A percentile compares a stretch with the other conserved stretches of the same genome.
Conservation (phyloP, 2,888 invertebrate species). For the Sympetrum striolatum region DNA sequence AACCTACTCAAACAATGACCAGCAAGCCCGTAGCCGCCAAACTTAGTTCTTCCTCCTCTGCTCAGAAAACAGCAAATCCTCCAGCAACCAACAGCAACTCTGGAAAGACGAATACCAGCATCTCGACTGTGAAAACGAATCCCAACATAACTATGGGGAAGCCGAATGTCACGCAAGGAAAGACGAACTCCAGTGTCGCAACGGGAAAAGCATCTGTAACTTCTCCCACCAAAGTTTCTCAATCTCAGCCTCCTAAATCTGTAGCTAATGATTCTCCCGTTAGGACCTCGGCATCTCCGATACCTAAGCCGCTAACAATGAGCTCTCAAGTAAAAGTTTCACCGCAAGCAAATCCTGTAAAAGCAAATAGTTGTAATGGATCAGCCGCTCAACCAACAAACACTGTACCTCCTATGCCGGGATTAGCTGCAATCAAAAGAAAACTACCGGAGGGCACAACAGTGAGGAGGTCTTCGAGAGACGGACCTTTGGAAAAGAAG, state of each 20-base stretch:
- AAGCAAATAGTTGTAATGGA: not conserved
- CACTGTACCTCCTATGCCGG: not conserved
- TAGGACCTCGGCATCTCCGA: not conserved
- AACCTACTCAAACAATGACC: not conserved
- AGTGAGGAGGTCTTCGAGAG: slow-evolving; percentile 16
- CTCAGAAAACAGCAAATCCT: not conserved
- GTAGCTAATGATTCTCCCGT: not conserved
- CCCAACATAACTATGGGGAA: not conserved
- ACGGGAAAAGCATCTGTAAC: not conserved
- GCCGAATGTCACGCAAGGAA: not conserved
- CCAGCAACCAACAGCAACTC: not conserved
- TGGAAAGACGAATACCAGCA: not conserved
- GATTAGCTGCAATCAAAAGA: slow-evolving; percentile 1
- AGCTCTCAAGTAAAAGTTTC: not conserved
- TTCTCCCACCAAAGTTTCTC: not conserved
- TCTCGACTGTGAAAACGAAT: not conserved
- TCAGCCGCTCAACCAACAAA: not conserved
- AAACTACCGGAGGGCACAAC: slow-evolving; percentile 24
- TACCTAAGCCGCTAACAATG: not conserved
- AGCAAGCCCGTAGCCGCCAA: not conserved
- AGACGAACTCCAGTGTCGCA: not conserved
- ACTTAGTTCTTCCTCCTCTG: not conserved
- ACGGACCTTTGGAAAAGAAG: slow-evolving; percentile 53
- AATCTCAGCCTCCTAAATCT: not conserved
- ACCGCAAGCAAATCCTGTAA: not conserved